Conservation (phyloP, 2,113 vertebrate genomes). For the Copsychus sechellarum region DNA sequence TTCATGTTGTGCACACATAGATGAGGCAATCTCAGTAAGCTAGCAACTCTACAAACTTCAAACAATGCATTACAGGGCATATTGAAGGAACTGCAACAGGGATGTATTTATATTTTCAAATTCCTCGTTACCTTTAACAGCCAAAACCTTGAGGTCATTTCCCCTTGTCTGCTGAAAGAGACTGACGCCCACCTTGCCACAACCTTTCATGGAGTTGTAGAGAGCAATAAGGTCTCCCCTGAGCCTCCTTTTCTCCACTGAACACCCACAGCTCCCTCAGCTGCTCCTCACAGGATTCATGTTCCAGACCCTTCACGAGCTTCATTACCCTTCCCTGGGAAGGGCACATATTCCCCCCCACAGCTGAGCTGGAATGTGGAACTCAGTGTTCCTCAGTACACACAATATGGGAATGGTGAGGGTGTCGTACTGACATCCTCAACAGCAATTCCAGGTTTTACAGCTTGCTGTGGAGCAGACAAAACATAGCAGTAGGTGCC, state of each 20-base stretch:
- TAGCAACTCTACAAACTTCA: neutral
- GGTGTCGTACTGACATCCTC: neutral
- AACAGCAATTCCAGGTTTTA: neutral
- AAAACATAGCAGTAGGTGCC: neutral
- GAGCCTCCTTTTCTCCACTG: neutral
- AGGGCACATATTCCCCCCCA: neutral
- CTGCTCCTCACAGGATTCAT: fast-evolving
- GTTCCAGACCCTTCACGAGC: neutral
- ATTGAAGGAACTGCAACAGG: neutral
- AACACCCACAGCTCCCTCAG: neutral
- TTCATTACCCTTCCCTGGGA: neutral
- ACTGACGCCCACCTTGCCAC: neutral
- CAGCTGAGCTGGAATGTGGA: neutral
- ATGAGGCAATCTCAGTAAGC: neutral
- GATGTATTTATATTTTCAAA: neutral
- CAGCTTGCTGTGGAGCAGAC: neutral
- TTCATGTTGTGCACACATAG: neutral
- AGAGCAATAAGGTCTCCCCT: neutral
- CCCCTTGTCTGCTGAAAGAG: neutral
- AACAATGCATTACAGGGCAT: neutral
- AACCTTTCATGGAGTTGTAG: neutral
- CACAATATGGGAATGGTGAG: neutral
- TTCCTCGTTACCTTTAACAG: neutral
- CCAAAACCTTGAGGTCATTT: neutral
- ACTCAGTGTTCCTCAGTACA: neutral